Percentiles rank a stretch among this genome's conserved stretches.
These are phyloP conservation scores for Agrilus cyanescens DNA, from an alignment of 2,888 invertebrate genomes.

Conservation along the genomic window DNA sequence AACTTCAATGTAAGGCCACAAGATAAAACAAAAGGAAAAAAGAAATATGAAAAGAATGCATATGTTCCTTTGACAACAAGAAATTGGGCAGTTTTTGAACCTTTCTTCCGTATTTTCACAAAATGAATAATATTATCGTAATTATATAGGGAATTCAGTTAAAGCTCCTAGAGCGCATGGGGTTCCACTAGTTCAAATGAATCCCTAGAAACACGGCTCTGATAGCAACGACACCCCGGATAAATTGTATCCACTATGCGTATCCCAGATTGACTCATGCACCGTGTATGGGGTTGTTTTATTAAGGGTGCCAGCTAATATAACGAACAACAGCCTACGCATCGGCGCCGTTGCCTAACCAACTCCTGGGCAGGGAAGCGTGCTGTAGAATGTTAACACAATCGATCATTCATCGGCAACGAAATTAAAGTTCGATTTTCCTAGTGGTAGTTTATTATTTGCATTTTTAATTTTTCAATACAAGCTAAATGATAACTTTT, in stretches of 20 bases:
- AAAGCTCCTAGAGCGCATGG: slow-evolving; percentile 3
- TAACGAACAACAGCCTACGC: slow-evolving; percentile 12
- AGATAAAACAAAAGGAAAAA: too few relatives aligned
- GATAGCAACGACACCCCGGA: slow-evolving; percentile 34
- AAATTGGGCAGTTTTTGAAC: too few relatives aligned
- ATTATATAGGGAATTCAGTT: too few relatives aligned
- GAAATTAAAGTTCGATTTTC: slow-evolving; percentile 22
- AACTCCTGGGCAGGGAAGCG: slow-evolving; percentile 15
- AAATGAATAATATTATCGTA: not conserved
- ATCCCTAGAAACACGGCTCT: slow-evolving; percentile 18
- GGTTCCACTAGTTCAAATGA: slow-evolving; percentile 7
- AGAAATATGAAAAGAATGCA: too few relatives aligned
- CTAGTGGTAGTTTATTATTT: slow-evolving; percentile 9
- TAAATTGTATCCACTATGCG: slow-evolving; percentile 36
- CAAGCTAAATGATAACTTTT: too few relatives aligned
- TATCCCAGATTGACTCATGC: slow-evolving; percentile 38
- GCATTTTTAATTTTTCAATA: too few relatives aligned
- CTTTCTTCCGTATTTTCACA: not conserved
- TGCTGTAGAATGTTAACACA: slow-evolving; percentile 18
- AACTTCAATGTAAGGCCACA: too few relatives aligned
- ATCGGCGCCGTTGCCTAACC: slow-evolving; percentile 10
- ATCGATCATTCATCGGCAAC: slow-evolving; percentile 29
- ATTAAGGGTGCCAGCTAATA: slow-evolving; percentile 26
- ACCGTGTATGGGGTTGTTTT: slow-evolving; percentile 21
- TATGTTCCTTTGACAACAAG: too few relatives aligned